Percentiles rank a stretch among this genome's conserved stretches.
Conservation (phyloP, 1,140 invertebrate species). For the Caenorhabditis inopinata region DNA sequence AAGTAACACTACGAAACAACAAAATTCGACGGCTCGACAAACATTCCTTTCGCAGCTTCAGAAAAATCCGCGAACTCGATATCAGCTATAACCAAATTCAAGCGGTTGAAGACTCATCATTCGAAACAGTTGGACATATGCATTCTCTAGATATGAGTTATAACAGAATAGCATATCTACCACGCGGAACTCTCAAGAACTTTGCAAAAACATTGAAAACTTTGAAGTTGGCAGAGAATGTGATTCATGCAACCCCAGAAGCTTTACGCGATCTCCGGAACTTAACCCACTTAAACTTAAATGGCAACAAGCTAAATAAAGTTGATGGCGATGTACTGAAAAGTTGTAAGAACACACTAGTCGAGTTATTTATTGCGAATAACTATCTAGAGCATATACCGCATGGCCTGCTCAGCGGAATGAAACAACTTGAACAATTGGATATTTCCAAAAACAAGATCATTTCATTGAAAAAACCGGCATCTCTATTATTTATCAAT, state of each 20-base stretch:
- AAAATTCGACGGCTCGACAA: slow-evolving; percentile 33
- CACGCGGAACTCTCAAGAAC: slow-evolving; percentile 41
- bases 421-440: slow-evolving; percentile 34
- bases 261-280: slow-evolving; percentile 35
- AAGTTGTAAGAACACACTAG: slow-evolving; percentile 16
- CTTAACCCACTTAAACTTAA: slow-evolving; percentile 43
- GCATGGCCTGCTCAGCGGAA: slow-evolving; percentile 31
- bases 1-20: slow-evolving; percentile 42
- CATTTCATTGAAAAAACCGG: not conserved
- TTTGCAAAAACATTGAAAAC: slow-evolving; percentile 43
- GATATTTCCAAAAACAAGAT: slow-evolving; percentile 45
- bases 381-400: slow-evolving; percentile 34
- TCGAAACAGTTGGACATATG: slow-evolving; percentile 39
- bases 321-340: slow-evolving; percentile 10
- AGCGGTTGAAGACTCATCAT: slow-evolving; percentile 1
- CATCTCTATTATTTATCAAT: not conserved
- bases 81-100: slow-evolving; percentile 46
- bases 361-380: slow-evolving; percentile 29
- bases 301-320: slow-evolving; percentile 46
- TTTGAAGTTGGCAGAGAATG: slow-evolving; percentile 40
- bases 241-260: slow-evolving; percentile 40
- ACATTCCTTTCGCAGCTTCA: slow-evolving; percentile 46
- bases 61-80: slow-evolving; percentile 41
- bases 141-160: slow-evolving; percentile 38
- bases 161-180: slow-evolving; percentile 39